A percentile compares a stretch with the other conserved stretches of the same genome.
Conservation (phyloP, 2,888 invertebrate species). For the Branchellion lobata region DNA sequence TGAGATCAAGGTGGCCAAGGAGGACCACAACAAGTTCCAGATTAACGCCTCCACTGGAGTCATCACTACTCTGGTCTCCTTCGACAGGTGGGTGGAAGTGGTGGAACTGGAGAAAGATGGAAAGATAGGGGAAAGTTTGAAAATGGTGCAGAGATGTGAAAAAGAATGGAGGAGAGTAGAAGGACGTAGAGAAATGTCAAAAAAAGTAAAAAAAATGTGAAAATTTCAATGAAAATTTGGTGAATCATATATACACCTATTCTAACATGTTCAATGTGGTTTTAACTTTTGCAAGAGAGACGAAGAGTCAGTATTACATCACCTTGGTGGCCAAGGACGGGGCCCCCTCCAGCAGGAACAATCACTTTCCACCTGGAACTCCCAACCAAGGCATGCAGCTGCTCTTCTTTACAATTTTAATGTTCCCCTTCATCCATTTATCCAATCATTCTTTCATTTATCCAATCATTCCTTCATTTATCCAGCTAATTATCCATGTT, state of each 20-base stretch:
- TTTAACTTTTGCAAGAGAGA: too few species aligned
- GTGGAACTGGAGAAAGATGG: too few species aligned
- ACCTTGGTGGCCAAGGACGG: conserved; percentile 96
- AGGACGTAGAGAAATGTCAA: too few species aligned
- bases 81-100: conserved; percentile 83
- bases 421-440: neutral
- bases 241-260: neutral
- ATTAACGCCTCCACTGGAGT: conserved; percentile 93
- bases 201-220: too few species aligned
- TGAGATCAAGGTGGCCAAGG: conserved; percentile 48
- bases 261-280: too few species aligned
- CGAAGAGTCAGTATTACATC: conserved; percentile 91
- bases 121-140: too few species aligned
- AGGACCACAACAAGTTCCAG: conserved; percentile 69
- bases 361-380: conserved; percentile 76
- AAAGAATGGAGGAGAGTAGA: neutral
- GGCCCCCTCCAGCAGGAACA: conserved; percentile 85
- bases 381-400: conserved; percentile 80
- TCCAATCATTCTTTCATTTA: too few species aligned
- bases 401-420: neutral
- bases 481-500: too few species aligned
- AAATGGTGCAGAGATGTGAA: too few species aligned
- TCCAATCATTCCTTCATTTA: too few species aligned
- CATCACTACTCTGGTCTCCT: conserved; percentile 89
- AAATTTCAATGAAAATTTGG: too few species aligned